Evolutionary conservation across 2,797 vertebrate species (phyloP).

Genomic region (Sebastes ruberrimus): DNA sequence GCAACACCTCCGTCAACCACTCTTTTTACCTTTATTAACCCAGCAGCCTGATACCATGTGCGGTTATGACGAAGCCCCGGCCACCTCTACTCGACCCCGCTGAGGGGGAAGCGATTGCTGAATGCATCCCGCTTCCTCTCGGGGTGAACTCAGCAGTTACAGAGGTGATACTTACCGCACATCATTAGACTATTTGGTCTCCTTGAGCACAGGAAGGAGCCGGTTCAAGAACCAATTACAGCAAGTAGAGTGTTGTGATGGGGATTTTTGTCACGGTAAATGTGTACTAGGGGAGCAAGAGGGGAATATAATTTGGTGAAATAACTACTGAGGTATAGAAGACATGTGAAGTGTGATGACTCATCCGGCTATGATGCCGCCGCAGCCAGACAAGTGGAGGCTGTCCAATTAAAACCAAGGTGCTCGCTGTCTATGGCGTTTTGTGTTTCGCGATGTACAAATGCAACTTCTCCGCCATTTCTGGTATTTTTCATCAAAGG

Average conservation of each 20-base stretch:
- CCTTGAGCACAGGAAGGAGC: slow-evolving; percentile 15
- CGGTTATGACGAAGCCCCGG: not conserved
- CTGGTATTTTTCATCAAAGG: not conserved
- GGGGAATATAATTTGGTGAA: slow-evolving; percentile 16
- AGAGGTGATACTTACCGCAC: slow-evolving; percentile 12
- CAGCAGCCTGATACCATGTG: not conserved
- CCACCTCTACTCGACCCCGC: not conserved
- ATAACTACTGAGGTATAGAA: slow-evolving; percentile 5
- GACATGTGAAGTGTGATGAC: slow-evolving; percentile 21
- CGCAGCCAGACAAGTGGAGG: not conserved
- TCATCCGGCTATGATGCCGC: not conserved
- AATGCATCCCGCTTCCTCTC: not conserved
- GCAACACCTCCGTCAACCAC: not conserved
- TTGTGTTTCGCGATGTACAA: not conserved
- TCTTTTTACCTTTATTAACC: not conserved
- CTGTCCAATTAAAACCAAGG: slow-evolving; percentile 7
- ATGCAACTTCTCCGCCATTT: not conserved
- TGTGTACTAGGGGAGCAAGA: slow-evolving; percentile 13
- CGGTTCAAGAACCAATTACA: slow-evolving; percentile 46
- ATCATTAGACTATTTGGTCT: slow-evolving; percentile 31
- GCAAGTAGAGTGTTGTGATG: slow-evolving; percentile 10
- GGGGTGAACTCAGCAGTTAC: not conserved
- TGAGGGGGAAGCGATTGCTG: not conserved
- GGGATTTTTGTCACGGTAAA: slow-evolving; percentile 24
- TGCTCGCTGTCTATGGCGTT: not conserved